phyloP scores from a whole-genome alignment of 2,888 invertebrate species.

The Sphaerophoria taeniata region DNA sequence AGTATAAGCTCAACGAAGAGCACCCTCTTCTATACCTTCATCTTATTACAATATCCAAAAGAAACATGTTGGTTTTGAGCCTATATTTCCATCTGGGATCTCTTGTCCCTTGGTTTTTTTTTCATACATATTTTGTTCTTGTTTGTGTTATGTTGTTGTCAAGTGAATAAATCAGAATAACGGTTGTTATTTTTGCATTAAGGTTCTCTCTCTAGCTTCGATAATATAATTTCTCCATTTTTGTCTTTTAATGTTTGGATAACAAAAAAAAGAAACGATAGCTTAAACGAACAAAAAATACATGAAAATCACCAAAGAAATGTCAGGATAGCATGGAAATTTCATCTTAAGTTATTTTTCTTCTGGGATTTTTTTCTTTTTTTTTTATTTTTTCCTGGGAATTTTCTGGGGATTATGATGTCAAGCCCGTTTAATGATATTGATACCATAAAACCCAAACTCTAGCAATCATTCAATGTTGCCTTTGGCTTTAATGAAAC shows the following conservation, averaged over 20 bases:
- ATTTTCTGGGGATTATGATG: constrained; percentile 56
- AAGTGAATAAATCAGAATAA: constrained; percentile 72
- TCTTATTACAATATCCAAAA: neutral
- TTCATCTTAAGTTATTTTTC: constrained; percentile 22
- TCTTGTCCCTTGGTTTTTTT: constrained; percentile 26
- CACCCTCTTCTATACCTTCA: constrained; percentile 6
- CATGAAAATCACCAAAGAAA: constrained; percentile 22
- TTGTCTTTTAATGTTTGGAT: constrained; percentile 32
- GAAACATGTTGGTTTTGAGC: constrained; percentile 47
- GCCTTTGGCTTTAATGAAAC: constrained; percentile 29
- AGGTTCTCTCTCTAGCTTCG: constrained; percentile 53
- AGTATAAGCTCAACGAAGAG: constrained; percentile 8
- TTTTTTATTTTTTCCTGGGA: neutral
- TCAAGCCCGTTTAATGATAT: constrained; percentile 59
- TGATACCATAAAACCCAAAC: constrained; percentile 47
- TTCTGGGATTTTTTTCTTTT: neutral
- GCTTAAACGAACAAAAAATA: constrained; percentile 6
- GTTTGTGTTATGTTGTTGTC: constrained; percentile 61
- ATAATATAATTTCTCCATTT: constrained; percentile 62
- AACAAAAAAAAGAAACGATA: neutral
- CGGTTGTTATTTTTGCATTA: constrained; percentile 72
- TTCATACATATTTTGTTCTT: constrained; percentile 9
- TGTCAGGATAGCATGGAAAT: constrained; percentile 25
- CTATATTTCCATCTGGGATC: constrained; percentile 32
- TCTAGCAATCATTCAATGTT: constrained; percentile 12